A percentile compares a stretch with the other conserved stretches of the same genome.
These are phyloP conservation scores for Montipora efflorescens DNA, from an alignment of 64 coral and sea anemone genomes.

Conservation along the genomic window DNA sequence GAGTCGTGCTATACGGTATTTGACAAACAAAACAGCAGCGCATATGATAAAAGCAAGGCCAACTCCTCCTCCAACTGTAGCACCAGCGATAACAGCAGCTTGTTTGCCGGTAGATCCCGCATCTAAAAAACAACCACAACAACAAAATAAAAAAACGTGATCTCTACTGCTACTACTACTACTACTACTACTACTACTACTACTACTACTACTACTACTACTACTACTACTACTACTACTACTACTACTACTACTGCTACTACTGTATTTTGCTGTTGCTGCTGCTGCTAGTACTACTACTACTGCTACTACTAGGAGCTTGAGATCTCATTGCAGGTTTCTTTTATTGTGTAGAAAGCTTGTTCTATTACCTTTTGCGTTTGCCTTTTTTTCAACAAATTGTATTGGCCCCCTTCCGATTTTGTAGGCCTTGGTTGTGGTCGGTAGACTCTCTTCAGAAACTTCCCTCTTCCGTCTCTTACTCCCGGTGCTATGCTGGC, in stretches of 20 bases:
- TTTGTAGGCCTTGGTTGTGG: not conserved
- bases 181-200: too few relatives aligned
- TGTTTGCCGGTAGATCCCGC: not conserved
- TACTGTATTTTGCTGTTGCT: too few relatives aligned
- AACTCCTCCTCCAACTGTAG: not conserved
- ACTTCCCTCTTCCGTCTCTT: slow-evolving; percentile 1
- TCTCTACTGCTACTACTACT: too few relatives aligned
- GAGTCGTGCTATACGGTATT: slow-evolving; percentile 17
- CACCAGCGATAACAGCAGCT: slow-evolving; percentile 28
- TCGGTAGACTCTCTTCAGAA: not conserved
- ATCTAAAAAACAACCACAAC: not conserved
- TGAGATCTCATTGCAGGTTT: not conserved
- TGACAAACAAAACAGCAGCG: slow-evolving; percentile 6
- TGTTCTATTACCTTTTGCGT: not conserved
- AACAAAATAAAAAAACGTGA: too few relatives aligned
- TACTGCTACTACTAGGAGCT: too few relatives aligned
- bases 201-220: too few relatives aligned
- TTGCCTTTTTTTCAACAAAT: not conserved
- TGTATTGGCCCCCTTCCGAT: not conserved
- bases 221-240: too few relatives aligned
- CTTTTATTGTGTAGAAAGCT: not conserved
- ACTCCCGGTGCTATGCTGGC: not conserved
- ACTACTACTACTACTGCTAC: too few relatives aligned
- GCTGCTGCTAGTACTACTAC: too few relatives aligned
- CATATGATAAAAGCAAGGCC: not conserved